Evolutionary conservation across 1,140 invertebrate genomes (phyloP).

Genomic region (Eubasilissa regina): DNA sequence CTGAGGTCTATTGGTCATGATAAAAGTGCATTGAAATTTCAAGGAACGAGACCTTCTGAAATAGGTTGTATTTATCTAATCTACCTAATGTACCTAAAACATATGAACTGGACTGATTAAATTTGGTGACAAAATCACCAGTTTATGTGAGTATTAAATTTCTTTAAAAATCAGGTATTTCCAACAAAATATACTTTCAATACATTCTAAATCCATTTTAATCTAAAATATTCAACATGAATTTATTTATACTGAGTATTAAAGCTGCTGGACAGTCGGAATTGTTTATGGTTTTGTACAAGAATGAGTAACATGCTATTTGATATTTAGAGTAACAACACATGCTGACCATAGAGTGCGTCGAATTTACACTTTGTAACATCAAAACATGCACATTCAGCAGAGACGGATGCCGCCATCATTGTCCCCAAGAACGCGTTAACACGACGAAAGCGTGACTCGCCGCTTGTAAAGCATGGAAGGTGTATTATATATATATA

Average conservation of each 20-base stretch:
- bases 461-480: constrained; percentile 44
- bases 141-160: no score
- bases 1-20: no score
- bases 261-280: no score
- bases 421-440: constrained; percentile 2
- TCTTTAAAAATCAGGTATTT: no score
- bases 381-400: constrained; percentile 31
- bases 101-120: no score
- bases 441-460: constrained; percentile 12
- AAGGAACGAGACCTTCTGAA: no score
- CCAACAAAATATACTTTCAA: no score
- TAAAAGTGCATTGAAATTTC: no score
- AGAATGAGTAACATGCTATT: constrained; percentile 6
- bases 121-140: no score
- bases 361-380: constrained; percentile 1
- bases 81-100: no score
- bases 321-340: not conserved
- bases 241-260: no score
- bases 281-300: not conserved
- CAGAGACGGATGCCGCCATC: constrained; percentile 16
- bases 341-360: constrained; percentile 8
- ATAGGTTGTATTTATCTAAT: no score
- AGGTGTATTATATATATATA: constrained; percentile 5
- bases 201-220: constrained; percentile 4
- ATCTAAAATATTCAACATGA: not conserved